Conservation (phyloP, 37 sponge, comb jelly and placozoan genomes). For the Ianthella basta region DNA sequence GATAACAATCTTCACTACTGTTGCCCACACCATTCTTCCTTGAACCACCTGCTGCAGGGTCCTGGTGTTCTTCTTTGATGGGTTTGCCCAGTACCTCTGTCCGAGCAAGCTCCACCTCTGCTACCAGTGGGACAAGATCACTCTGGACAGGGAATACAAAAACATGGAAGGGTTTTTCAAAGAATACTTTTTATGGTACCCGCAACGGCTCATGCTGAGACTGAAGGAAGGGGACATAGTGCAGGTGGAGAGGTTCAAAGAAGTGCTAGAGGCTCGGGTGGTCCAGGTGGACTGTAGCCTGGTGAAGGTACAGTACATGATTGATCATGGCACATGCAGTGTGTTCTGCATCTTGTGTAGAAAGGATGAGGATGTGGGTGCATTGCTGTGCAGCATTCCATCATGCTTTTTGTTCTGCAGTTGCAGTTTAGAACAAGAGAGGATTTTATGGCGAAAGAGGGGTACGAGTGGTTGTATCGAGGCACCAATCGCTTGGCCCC, state of each 20-base stretch:
- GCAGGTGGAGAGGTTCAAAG: slow-evolving; percentile 27
- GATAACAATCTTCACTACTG: too few relatives aligned
- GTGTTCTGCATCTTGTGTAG: neutral
- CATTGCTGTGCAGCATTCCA: too few relatives aligned
- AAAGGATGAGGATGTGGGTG: neutral
- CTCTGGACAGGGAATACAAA: neutral
- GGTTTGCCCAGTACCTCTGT: slow-evolving; percentile 47
- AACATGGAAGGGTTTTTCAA: slow-evolving; percentile 2
- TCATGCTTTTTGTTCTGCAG: too few relatives aligned
- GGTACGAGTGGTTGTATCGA: slow-evolving; percentile 56
- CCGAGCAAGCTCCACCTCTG: slow-evolving; percentile 27
- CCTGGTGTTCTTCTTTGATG: slow-evolving; percentile 57
- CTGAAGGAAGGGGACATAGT: slow-evolving; percentile 22
- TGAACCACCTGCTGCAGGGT: slow-evolving; percentile 23
- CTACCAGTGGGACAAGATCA: neutral
- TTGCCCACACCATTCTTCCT: too few relatives aligned
- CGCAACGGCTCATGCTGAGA: slow-evolving; percentile 34
- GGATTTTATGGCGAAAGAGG: too few relatives aligned
- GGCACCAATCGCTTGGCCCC: slow-evolving; percentile 36
- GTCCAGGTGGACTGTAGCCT: slow-evolving; percentile 52
- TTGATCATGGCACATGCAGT: neutral
- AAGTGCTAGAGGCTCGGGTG: slow-evolving; percentile 28
- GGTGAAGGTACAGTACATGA: slow-evolving; percentile 41
- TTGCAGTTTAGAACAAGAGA: too few relatives aligned
- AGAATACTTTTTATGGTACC: slow-evolving; percentile 14